Evolutionary conservation across 2,888 invertebrate genomes (phyloP), one percentile per base, ranked within the genome.

Genomic region (Cheilosia pagana): DNA sequence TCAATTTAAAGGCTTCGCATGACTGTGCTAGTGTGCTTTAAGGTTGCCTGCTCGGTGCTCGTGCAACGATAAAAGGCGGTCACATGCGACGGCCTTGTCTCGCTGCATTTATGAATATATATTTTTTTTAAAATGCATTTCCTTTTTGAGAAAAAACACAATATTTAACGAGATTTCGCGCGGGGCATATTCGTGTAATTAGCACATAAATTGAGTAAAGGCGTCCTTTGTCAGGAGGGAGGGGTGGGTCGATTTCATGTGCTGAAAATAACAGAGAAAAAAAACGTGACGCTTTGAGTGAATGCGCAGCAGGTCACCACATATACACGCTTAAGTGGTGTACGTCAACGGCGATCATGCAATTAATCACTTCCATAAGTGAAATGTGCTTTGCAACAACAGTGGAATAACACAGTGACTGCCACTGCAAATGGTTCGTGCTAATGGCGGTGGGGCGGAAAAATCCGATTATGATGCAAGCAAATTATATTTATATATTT

Each of bases 201-300:
- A 75, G 57, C 75, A 31, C 65, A 75, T 75, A 67, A 75, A 76
- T 68, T 76, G 76, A 76, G 76, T 76, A 67, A 68, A 76, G 68
- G 68, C 68, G 60, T 25, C 43, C 68, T 76, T 60, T 68, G 60
- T 60, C 52, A 60, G 5, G 41, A 31, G 5, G 5, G 5, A 4
- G 23, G 23, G 2, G 43, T 3, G 16, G 14, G 12, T 12, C n/a
- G 23, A 7, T 60, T 60, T 60, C n/a, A 68, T 76, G 59, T 76
- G 59, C 76, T 39, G 14, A 16, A 48, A 52, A 14, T 1, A 1
- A 21, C 12, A 10, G 39, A 14, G 10, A 48, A 59, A 70, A 39
- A 31, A 43, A 28, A 39, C 60, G 43, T 62, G 62, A 63, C 52
- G 53, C 41, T 39, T 19, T 48, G 55, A 16, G 31, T 3, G 41